Conservation (phyloP, 2,113 vertebrate genomes). For the Chrysochloris asiatica region DNA sequence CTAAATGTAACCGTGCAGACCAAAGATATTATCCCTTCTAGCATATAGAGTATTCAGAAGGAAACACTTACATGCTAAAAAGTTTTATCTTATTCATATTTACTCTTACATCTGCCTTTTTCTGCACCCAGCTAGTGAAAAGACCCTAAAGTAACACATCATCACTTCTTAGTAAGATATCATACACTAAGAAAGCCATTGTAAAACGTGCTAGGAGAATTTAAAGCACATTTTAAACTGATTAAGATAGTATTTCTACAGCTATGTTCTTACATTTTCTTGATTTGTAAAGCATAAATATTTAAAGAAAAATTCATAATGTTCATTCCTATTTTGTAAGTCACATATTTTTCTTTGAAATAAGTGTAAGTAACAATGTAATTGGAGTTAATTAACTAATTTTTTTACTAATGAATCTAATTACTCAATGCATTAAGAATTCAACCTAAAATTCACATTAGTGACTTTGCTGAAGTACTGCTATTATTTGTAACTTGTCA, state of each 20-base stretch:
- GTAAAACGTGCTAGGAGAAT: constrained; percentile 24
- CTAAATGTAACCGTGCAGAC: not conserved
- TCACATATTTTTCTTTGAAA: constrained; percentile 50
- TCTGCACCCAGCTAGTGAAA: not conserved
- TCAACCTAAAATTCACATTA: constrained; percentile 18
- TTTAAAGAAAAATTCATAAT: constrained; percentile 6
- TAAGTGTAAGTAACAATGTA: not conserved
- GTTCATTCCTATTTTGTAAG: not conserved
- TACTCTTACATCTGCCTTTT: not conserved
- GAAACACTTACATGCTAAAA: not conserved
- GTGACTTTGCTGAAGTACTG: constrained; percentile 43
- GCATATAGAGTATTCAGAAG: not conserved
- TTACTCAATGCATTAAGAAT: not conserved
- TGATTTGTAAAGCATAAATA: constrained; percentile 26
- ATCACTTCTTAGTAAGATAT: not conserved
- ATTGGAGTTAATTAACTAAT: constrained; percentile 49
- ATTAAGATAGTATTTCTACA: not conserved
- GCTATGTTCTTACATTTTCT: constrained; percentile 18
- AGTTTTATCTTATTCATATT: not conserved
- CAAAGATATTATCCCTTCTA: not conserved
- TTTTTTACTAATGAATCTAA: constrained; percentile 54
- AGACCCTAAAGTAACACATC: not conserved
- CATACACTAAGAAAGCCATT: constrained; percentile 21
- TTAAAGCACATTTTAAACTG: constrained; percentile 40
- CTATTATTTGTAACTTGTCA: constrained; percentile 71